Conservation (phyloP, 2,797 vertebrate genomes). For the Oophaga sylvatica region DNA sequence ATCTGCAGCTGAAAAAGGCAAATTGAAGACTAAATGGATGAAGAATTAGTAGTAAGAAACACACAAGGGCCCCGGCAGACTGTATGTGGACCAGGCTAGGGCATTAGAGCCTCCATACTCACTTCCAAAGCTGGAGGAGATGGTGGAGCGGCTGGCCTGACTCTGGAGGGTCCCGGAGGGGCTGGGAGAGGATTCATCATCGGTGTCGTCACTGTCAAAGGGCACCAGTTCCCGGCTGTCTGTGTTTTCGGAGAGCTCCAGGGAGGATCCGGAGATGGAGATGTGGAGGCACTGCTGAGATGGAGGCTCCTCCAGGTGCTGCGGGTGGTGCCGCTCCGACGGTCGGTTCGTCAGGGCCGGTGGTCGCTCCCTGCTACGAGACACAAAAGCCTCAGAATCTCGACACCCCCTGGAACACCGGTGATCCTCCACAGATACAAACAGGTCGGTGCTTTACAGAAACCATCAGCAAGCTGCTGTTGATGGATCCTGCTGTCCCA, state of each 20-base stretch:
- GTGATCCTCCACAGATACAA: not conserved
- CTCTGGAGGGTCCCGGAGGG: conserved; percentile 96
- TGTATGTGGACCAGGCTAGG: not conserved
- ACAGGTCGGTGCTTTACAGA: not conserved
- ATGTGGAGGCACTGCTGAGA: conserved; percentile 91
- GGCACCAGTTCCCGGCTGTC: conserved; percentile 87
- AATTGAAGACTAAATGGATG: too few species aligned
- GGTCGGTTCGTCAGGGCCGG: conserved; percentile 64
- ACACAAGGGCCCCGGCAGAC: too few species aligned
- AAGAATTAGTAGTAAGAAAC: too few species aligned
- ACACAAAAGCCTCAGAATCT: not conserved
- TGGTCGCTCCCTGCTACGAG: conserved; percentile 66
- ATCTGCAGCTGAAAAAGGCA: too few species aligned
- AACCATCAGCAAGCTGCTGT: not conserved
- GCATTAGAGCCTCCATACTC: conserved; percentile 68
- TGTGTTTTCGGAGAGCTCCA: conserved; percentile 81
- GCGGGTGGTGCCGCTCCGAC: conserved; percentile 48
- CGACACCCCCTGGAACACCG: not conserved
- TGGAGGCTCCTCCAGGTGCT: conserved; percentile 61
- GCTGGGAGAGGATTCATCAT: conserved; percentile 95
- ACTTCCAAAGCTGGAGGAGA: conserved; percentile 96
- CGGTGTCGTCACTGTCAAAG: conserved; percentile 94
- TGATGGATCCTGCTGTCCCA: not conserved
- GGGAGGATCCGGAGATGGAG: conserved; percentile 90
- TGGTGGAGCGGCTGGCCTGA: conserved; percentile 95